A percentile compares a stretch with the other conserved stretches of the same genome.
Evolutionary conservation across 2,797 vertebrate species (phyloP).

Genomic region (Dromococcyx pavoninus): DNA sequence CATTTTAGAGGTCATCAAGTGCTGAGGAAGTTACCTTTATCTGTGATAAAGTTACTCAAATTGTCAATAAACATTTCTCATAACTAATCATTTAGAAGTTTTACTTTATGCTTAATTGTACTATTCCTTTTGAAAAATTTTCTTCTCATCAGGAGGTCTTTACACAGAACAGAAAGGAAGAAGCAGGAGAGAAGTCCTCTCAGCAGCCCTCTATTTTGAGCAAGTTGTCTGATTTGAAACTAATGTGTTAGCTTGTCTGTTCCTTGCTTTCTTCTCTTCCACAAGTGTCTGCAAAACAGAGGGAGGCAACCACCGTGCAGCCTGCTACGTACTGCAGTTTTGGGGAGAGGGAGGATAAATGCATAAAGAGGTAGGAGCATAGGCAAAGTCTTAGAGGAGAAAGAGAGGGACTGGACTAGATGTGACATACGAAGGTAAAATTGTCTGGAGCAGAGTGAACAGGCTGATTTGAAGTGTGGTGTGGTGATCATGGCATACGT

Average conservation of each 20-base stretch:
- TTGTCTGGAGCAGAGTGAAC: background rate
- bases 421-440: background rate
- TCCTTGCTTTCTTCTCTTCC: background rate
- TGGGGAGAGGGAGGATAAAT: background rate
- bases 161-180: background rate
- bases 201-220: background rate
- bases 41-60: background rate
- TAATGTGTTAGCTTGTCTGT: background rate
- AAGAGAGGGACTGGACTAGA: background rate
- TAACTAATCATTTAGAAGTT: background rate
- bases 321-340: accelerated
- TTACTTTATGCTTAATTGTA: background rate
- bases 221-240: background rate
- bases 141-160: background rate
- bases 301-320: background rate
- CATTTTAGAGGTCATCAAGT: background rate
- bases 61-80: background rate
- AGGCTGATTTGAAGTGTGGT: background rate
- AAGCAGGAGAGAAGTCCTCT: background rate
- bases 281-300: background rate
- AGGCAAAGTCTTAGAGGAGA: background rate
- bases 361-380: background rate
- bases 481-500: background rate
- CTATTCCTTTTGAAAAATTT: background rate
- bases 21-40: background rate